phyloP scores from a whole-genome alignment of 64 coral and sea anemone species.

The Pocillopora verrucosa region DNA sequence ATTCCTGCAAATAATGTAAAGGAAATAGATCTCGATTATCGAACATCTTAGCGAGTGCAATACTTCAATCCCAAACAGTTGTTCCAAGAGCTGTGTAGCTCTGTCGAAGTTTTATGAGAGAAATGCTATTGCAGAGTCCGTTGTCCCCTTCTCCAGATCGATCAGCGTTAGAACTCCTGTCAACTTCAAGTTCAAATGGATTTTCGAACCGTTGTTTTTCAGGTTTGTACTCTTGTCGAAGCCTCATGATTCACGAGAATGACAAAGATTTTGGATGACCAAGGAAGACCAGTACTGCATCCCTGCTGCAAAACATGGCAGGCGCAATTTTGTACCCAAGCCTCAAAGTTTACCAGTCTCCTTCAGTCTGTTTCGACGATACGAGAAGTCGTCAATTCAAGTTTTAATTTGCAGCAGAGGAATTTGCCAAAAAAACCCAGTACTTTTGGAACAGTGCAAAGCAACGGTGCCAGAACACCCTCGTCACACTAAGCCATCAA shows the following conservation, averaged over 20 bases:
- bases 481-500: too few species aligned
- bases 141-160: background rate
- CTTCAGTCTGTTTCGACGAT: too few species aligned
- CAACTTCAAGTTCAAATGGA: slow-evolving; percentile 74
- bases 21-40: slow-evolving; percentile 65
- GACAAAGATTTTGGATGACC: too few species aligned
- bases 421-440: too few species aligned
- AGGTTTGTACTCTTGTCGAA: slow-evolving; percentile 92
- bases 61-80: slow-evolving; percentile 97
- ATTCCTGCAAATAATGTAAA: slow-evolving; percentile 27
- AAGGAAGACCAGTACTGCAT: background rate
- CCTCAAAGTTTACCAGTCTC: too few species aligned
- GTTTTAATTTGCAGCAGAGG: too few species aligned
- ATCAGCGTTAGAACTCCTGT: background rate
- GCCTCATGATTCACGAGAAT: slow-evolving; percentile 36
- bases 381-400: too few species aligned
- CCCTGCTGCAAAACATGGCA: too few species aligned
- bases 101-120: slow-evolving; percentile 64
- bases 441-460: too few species aligned
- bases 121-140: background rate
- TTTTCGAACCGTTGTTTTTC: slow-evolving; percentile 90
- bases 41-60: slow-evolving; percentile 97
- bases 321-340: too few species aligned
- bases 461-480: too few species aligned
- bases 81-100: slow-evolving; percentile 81